Percentiles rank a stretch among this genome's conserved stretches.
These are phyloP conservation scores for Dysidea cf. avara DNA, from an alignment of 37 sponge, comb jelly and placozoan genomes.

Conservation along the genomic window DNA sequence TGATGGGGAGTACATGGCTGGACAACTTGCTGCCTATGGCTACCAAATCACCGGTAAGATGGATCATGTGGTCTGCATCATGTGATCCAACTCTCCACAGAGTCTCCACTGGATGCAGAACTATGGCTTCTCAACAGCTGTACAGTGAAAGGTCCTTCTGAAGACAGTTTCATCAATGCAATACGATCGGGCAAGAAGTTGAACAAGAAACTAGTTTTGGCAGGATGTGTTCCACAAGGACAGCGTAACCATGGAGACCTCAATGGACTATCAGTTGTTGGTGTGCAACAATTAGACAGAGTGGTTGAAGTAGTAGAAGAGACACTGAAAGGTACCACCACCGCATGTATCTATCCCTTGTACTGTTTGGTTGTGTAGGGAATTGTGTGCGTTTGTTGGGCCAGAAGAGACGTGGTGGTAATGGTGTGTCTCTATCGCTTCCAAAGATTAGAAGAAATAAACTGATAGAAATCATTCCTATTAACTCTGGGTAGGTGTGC, in stretches of 20 bases:
- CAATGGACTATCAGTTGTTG: slow-evolving; percentile 81
- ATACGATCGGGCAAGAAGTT: slow-evolving; percentile 59
- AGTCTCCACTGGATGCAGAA: slow-evolving; percentile 78
- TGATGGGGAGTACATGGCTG: slow-evolving; percentile 98
- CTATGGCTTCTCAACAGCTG: slow-evolving; percentile 97
- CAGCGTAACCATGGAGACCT: slow-evolving; percentile 57
- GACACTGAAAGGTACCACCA: slow-evolving; percentile 77
- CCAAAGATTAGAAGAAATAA: slow-evolving; percentile 95
- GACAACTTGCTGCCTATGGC: slow-evolving; percentile 77
- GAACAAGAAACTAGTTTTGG: slow-evolving; percentile 78
- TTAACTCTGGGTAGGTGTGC: slow-evolving; percentile 85
- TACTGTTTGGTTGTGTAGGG: slow-evolving; percentile 20
- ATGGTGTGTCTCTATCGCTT: slow-evolving; percentile 79
- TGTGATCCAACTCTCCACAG: slow-evolving; percentile 11
- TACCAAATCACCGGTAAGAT: slow-evolving; percentile 77
- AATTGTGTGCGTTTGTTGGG: slow-evolving; percentile 80
- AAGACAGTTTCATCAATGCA: slow-evolving; percentile 83
- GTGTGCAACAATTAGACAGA: slow-evolving; percentile 94
- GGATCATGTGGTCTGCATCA: background rate
- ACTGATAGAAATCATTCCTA: slow-evolving; percentile 90
- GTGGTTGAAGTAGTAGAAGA: slow-evolving; percentile 95
- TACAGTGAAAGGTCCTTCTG: slow-evolving; percentile 94
- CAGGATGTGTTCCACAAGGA: slow-evolving; percentile 97
- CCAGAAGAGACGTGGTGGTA: slow-evolving; percentile 39
- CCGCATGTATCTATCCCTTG: background rate